Conservation (phyloP, 2,113 vertebrate genomes). For the Condylura cristata region DNA sequence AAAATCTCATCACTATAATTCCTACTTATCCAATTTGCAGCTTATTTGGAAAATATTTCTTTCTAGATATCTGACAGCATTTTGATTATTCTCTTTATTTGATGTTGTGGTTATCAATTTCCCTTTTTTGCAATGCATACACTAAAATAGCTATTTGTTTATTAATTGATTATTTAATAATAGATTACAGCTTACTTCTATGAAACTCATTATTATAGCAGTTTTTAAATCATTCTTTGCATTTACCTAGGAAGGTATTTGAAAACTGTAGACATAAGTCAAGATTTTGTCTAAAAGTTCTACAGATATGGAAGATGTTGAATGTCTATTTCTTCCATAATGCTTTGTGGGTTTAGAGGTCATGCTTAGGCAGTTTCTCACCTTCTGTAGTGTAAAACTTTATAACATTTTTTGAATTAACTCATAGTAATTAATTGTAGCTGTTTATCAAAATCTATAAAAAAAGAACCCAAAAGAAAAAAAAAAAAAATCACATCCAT, state of each 20-base stretch:
- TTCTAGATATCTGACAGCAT: conserved; percentile 34
- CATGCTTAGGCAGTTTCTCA: not conserved
- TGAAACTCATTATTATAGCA: not conserved
- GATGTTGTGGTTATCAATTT: conserved; percentile 36
- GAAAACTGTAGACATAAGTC: not conserved
- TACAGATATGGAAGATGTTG: not conserved
- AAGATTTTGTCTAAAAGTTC: not conserved
- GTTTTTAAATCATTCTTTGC: not conserved
- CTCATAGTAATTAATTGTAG: not conserved
- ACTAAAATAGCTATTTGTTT: conserved; percentile 27
- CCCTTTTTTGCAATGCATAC: not conserved
- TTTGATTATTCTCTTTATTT: conserved; percentile 48
- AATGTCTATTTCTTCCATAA: not conserved
- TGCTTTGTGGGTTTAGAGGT: not conserved
- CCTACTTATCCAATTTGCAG: conserved; percentile 10
- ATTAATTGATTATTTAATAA: conserved; percentile 38
- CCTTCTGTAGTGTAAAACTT: not conserved
- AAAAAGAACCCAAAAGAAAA: not conserved
- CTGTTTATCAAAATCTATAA: not conserved
- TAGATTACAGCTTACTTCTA: conserved; percentile 14
- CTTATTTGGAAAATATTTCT: conserved; percentile 51
- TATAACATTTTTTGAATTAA: not conserved
- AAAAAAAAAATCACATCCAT: not conserved
- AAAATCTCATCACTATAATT: not conserved
- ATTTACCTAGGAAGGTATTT: not conserved